Base-by-base conservation (phyloP, 2,797 vertebrate genomes). In the Gallinago nigripennis region DNA sequence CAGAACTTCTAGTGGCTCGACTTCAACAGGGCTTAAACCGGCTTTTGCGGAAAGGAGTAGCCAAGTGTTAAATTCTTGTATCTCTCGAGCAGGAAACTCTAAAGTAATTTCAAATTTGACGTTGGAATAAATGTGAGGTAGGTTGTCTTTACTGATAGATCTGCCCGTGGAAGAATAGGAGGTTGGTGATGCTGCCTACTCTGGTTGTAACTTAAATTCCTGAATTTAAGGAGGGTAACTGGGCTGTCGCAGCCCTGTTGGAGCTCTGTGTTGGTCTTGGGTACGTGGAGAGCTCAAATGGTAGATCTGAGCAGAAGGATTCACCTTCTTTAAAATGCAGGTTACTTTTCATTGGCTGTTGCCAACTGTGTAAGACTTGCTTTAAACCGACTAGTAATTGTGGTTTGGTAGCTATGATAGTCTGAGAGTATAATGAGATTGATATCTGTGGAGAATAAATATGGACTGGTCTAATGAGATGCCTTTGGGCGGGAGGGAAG, bases 1-100 rank as follows among this genome's bases (percentile, higher is more conserved):
- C 16, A 75, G 90, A 80, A 80, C 91, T 93, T 95, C 92, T 90
- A 69, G 86, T 94, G 8, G 3, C 73, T 92, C 91, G 64, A 30
- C 51, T 96, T 92, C 46, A 81, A 23, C 57, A 25, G n/a, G 46
- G 27, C 51, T 94, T 92, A 79, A 92, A 46, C 68, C 57, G 57
- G 79, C 80, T 90, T 90, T 93, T 79, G 69, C 68, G 27, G 60
- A 65, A 83, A 54, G 35, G 37, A 90, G 60, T 66, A 86, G n/a
- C 43, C 35, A 83, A 79, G 43, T 77, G 68, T 85, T 95, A 90
- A 61, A 39, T 78, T 88, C 45, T 75, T 92, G 19, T 45, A 53
- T 83, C 53, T 39, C 63, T 90, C 73, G 41, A 78, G 20, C 24
- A 68, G 48, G 54, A 88, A 94, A 75, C 31, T 41, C 41, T 73